Conservation (phyloP, 2,797 vertebrate genomes). For the Rhyacichthys aspro region DNA sequence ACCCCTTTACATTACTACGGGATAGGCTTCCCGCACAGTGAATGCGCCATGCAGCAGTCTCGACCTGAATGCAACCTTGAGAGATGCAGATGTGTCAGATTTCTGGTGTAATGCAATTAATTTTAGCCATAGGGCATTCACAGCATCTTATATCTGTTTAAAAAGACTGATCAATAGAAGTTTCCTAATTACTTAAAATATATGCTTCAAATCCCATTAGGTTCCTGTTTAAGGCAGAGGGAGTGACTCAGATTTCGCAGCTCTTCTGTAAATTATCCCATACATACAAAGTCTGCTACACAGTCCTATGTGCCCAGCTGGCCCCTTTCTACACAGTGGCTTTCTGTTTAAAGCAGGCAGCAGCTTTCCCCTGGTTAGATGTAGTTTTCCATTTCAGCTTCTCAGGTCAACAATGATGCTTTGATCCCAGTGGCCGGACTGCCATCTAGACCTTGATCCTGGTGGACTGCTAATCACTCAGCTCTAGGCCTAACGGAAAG, state of each 20-base stretch:
- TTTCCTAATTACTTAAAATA: too few species aligned
- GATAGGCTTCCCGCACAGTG: too few species aligned
- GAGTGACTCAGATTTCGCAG: conserved; percentile 29
- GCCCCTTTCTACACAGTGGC: conserved; percentile 51
- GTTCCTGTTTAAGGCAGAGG: too few species aligned
- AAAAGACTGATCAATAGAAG: too few species aligned
- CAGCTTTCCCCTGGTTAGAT: conserved; percentile 44
- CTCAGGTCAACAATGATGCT: conserved; percentile 50
- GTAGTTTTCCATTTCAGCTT: conserved; percentile 45
- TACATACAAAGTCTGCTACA: conserved; percentile 32
- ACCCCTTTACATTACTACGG: neutral
- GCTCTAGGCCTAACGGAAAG: conserved; percentile 11
- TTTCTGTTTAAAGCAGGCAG: conserved; percentile 48
- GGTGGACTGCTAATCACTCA: conserved; percentile 34
- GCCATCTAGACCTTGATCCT: conserved; percentile 42
- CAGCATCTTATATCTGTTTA: too few species aligned
- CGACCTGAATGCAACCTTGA: conserved; percentile 57
- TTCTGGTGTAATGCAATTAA: conserved; percentile 7
- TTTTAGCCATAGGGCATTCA: neutral
- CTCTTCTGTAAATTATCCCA: conserved; percentile 35
- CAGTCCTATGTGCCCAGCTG: conserved; percentile 33
- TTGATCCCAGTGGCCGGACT: conserved; percentile 44
- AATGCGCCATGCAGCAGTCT: conserved; percentile 29
- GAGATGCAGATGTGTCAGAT: conserved; percentile 36
- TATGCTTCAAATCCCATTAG: too few species aligned